Evolutionary conservation across 2,113 vertebrate species (phyloP).

Genomic region (Periophthalmodon schlosseri): DNA sequence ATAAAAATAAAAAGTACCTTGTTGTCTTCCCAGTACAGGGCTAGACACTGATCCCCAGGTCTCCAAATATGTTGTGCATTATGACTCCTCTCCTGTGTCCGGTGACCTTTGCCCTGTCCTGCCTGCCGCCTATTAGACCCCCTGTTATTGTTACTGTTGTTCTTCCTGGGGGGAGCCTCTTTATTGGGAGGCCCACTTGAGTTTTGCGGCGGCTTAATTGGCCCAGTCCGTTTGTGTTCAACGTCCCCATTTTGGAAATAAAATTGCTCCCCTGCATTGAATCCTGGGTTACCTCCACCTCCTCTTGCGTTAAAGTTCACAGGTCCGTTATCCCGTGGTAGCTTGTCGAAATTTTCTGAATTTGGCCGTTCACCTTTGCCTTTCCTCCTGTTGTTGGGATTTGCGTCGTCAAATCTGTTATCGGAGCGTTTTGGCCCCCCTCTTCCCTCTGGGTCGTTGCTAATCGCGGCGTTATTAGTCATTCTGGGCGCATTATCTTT

Average conservation of each 20-base stretch:
- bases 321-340: conserved; percentile 71
- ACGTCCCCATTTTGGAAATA: conserved; percentile 86
- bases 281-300: conserved; percentile 70
- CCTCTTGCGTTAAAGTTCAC: conserved; percentile 77
- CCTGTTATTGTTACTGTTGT: conserved; percentile 79
- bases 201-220: conserved; percentile 81
- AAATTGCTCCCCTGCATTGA: conserved; percentile 20
- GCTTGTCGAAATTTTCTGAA: conserved; percentile 81
- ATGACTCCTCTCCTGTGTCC: conserved; percentile 80
- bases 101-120: conserved; percentile 81
- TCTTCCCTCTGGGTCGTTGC: conserved; percentile 51
- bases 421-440: conserved; percentile 69
- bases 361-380: conserved; percentile 82
- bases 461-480: conserved; percentile 62
- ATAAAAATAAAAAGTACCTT: conserved; percentile 79
- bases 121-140: conserved; percentile 86
- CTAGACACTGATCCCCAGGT: conserved; percentile 93
- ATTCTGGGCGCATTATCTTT: conserved; percentile 78
- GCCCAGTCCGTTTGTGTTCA: conserved; percentile 87
- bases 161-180: conserved; percentile 79
- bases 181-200: conserved; percentile 62
- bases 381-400: conserved; percentile 80
- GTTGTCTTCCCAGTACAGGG: conserved; percentile 98
- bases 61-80: conserved; percentile 78
- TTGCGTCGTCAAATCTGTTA: conserved; percentile 71